These are phyloP conservation scores for Dryobates pubescens DNA, from an alignment of 2,797 vertebrate genomes.

Conservation along the genomic window DNA sequence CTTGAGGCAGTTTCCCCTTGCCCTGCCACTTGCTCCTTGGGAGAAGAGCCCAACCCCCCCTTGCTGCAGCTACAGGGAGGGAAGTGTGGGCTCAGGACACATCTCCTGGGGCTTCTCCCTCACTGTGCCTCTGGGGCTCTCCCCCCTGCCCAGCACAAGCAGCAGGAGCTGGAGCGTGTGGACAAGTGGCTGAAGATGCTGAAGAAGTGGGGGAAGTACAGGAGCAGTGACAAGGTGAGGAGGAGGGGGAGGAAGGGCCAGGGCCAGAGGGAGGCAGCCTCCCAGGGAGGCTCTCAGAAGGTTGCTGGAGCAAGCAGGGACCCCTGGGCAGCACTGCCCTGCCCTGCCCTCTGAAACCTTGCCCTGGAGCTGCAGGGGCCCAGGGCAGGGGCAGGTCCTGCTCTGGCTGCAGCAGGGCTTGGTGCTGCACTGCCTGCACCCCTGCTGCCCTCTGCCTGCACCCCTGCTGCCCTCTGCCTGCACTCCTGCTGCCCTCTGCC, in stretches of 20 bases:
- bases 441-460: too few species aligned
- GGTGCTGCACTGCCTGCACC: neutral
- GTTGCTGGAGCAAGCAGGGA: neutral
- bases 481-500: too few species aligned
- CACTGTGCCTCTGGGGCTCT: too few species aligned
- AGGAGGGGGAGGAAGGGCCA: neutral
- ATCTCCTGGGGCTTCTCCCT: neutral
- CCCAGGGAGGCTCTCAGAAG: neutral
- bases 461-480: too few species aligned
- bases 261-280: neutral
- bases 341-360: neutral
- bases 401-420: neutral
- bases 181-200: conserved; percentile 94
- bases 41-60: too few species aligned
- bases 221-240: conserved; percentile 85
- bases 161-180: conserved; percentile 86
- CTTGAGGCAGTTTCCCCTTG: too few species aligned
- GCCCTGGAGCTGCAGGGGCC: neutral
- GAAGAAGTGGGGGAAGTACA: conserved; percentile 90
- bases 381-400: rapidly evolving
- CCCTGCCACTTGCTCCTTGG: too few species aligned
- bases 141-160: conserved; percentile 82
- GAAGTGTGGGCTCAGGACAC: neutral
- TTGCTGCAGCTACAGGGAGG: neutral
- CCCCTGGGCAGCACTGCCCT: too few species aligned